These are phyloP conservation scores for Ardeotis arabs DNA, from an alignment of 2,113 vertebrate genomes.

Conservation along the genomic window DNA sequence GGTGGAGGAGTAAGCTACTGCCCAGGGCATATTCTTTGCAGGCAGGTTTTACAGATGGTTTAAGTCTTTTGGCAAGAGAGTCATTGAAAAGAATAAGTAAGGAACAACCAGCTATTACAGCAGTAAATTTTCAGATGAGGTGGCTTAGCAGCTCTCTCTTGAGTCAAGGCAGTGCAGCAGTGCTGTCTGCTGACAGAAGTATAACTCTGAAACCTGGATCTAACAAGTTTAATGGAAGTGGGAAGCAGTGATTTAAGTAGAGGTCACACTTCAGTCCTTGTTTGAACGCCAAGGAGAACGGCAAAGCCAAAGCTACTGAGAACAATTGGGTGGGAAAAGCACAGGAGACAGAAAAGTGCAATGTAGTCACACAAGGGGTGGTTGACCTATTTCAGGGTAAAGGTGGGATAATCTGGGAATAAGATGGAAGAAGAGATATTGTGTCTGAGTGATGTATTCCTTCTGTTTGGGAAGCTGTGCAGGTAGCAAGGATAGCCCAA, in stretches of 20 bases:
- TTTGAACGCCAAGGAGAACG: not conserved
- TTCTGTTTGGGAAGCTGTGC: not conserved
- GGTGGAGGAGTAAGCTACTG: not conserved
- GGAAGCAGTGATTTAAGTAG: not conserved
- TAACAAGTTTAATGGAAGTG: not conserved
- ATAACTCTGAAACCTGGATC: not conserved
- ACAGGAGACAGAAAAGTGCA: not conserved
- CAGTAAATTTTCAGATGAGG: not conserved
- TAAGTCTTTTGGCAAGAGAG: not conserved
- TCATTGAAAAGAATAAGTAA: not conserved
- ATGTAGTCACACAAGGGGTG: too few species aligned
- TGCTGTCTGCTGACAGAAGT: not conserved
- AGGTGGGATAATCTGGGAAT: not conserved
- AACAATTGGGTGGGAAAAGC: not conserved
- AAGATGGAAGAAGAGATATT: not conserved
- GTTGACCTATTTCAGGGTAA: not conserved
- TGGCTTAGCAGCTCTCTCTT: not conserved
- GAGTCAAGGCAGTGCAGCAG: not conserved
- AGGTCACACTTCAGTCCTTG: not conserved
- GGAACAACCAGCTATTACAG: not conserved
- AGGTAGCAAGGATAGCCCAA: not conserved
- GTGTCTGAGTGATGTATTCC: not conserved
- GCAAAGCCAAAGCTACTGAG: not conserved
- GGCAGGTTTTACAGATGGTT: not conserved
- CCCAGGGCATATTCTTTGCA: not conserved